These are phyloP conservation scores for Cinclus cinclus DNA, from an alignment of 2,113 vertebrate species.

Conservation along the genomic window DNA sequence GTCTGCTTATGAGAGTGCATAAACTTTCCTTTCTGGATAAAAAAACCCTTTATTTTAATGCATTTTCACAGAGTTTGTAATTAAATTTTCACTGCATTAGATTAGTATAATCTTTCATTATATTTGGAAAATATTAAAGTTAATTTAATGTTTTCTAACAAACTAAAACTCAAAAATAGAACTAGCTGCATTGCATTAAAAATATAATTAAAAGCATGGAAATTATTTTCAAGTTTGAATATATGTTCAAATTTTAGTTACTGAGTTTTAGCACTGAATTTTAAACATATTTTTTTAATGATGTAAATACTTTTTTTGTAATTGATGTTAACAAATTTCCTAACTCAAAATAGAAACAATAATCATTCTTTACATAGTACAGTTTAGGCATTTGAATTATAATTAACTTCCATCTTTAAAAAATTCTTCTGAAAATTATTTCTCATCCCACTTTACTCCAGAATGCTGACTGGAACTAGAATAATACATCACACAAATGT, in stretches of 20 bases:
- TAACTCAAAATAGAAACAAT: neutral
- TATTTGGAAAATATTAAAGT: neutral
- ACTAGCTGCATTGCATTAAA: neutral
- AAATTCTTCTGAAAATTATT: constrained; percentile 11
- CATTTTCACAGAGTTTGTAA: neutral
- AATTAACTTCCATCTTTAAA: neutral
- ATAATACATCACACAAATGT: constrained; percentile 45
- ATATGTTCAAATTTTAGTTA: neutral
- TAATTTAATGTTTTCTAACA: neutral
- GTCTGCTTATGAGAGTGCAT: fast-evolving
- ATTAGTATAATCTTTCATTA: neutral
- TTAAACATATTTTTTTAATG: neutral
- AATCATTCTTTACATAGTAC: neutral
- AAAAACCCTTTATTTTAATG: neutral
- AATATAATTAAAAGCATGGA: neutral
- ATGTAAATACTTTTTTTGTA: neutral
- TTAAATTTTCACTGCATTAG: neutral
- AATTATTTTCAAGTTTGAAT: neutral
- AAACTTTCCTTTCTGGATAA: neutral
- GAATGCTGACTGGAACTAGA: neutral
- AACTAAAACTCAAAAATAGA: neutral
- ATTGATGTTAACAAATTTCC: neutral
- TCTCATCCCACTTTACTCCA: neutral
- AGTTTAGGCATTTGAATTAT: neutral
- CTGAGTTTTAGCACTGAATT: neutral